A percentile compares a stretch with the other conserved stretches of the same genome.
These are phyloP conservation scores for Chiloscyllium punctatum DNA, from an alignment of 2,797 vertebrate genomes.

Conservation along the genomic window DNA sequence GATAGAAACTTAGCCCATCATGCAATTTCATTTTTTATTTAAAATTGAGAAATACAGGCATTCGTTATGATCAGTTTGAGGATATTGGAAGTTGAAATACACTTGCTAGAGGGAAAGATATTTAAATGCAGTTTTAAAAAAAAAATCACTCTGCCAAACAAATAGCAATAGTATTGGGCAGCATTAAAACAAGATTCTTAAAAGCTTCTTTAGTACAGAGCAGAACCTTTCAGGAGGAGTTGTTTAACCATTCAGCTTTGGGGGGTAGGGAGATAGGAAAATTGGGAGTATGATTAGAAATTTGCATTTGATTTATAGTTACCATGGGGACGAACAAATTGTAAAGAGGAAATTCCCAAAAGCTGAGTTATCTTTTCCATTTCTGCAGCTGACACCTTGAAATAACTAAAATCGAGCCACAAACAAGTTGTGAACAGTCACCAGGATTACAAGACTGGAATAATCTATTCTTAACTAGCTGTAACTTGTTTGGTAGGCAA, in stretches of 20 bases:
- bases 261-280: neutral
- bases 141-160: neutral
- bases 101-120: neutral
- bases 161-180: neutral
- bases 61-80: neutral
- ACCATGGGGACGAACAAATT: neutral
- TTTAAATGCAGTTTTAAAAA: too few species aligned
- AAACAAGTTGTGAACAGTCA: slow-evolving; percentile 28
- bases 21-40: neutral
- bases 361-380: neutral
- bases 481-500: slow-evolving; percentile 4
- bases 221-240: neutral
- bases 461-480: neutral
- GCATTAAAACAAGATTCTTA: neutral
- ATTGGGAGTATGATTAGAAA: neutral
- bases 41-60: neutral
- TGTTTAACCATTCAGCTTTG: neutral
- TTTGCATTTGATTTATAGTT: slow-evolving; percentile 14
- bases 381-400: slow-evolving; percentile 25
- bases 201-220: neutral
- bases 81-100: neutral
- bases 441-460: neutral
- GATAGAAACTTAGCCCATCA: neutral
- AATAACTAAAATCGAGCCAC: neutral
- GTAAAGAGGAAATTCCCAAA: slow-evolving; percentile 27